A percentile compares a stretch with the other conserved stretches of the same genome.
phyloP scores from a whole-genome alignment of 2,888 invertebrate species.

The Caenorhabditis sp. region DNA sequence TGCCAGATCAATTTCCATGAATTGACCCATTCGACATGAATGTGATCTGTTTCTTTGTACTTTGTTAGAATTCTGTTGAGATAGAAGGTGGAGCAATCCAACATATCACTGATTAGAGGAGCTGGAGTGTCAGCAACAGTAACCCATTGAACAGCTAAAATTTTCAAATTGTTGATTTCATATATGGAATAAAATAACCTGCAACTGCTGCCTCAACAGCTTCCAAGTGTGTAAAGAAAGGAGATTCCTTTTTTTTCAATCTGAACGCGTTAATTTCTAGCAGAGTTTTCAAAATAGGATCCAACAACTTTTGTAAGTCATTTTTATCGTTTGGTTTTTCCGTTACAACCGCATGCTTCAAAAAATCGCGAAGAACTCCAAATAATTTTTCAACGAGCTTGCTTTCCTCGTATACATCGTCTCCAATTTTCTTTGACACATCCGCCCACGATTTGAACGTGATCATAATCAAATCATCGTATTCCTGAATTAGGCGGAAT shows the following conservation, averaged over 20 bases:
- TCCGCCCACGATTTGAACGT: neutral
- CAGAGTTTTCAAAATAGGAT: neutral
- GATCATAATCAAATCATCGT: neutral
- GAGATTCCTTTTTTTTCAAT: neutral
- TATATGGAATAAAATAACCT: neutral
- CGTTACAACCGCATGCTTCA: neutral
- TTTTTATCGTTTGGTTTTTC: neutral
- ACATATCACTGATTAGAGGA: neutral
- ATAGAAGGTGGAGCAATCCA: neutral
- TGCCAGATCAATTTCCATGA: constrained; percentile 86
- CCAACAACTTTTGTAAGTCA: neutral
- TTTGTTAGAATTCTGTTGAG: constrained; percentile 67
- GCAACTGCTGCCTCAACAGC: neutral
- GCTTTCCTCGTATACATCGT: neutral
- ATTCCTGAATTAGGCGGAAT: neutral
- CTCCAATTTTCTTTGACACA: neutral
- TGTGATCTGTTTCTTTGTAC: constrained; percentile 73
- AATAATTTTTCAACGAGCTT: neutral
- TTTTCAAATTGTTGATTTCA: neutral
- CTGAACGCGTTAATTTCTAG: neutral
- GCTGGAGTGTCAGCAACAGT: neutral
- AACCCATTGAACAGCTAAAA: neutral
- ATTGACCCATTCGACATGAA: constrained; percentile 92
- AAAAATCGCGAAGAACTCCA: neutral
- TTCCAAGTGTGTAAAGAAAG: neutral